phyloP scores from a whole-genome alignment of 2,888 invertebrate species.

The Caenorhabditis sp. region DNA sequence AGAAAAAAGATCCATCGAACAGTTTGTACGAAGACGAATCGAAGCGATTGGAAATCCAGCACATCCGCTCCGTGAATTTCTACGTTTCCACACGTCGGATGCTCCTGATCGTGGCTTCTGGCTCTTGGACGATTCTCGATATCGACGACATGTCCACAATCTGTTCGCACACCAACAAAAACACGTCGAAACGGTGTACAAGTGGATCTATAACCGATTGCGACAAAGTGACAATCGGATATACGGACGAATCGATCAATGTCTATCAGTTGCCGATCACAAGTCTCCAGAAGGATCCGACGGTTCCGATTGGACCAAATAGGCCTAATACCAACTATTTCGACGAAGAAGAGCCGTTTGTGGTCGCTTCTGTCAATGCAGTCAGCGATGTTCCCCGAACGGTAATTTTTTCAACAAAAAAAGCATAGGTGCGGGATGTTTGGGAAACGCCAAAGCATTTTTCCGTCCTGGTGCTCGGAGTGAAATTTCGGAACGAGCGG shows the following conservation, averaged over 20 bases:
- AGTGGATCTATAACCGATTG: conserved; percentile 77
- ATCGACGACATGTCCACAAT: conserved; percentile 87
- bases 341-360: too few relatives aligned
- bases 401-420: too few relatives aligned
- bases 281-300: conserved; percentile 19
- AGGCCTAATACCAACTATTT: too few relatives aligned
- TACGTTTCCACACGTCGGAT: conserved; percentile 89
- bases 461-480: too few relatives aligned
- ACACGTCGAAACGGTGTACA: conserved; percentile 57
- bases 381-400: too few relatives aligned
- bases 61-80: conserved; percentile 80
- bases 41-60: conserved; percentile 93
- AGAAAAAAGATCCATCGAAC: conserved; percentile 68
- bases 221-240: conserved; percentile 88
- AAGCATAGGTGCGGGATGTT: not conserved
- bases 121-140: conserved; percentile 94
- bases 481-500: conserved; percentile 3
- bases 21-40: conserved; percentile 92
- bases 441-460: not conserved
- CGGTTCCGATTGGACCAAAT: not conserved
- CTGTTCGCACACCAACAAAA: conserved; percentile 60
- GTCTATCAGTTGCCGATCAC: conserved; percentile 95
- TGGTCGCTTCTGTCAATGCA: too few relatives aligned
- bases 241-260: conserved; percentile 95
- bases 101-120: conserved; percentile 94